A percentile compares a stretch with the other conserved stretches of the same genome.
Evolutionary conservation across 2,797 vertebrate genomes (phyloP).

Genomic region (Hirundo rustica): DNA sequence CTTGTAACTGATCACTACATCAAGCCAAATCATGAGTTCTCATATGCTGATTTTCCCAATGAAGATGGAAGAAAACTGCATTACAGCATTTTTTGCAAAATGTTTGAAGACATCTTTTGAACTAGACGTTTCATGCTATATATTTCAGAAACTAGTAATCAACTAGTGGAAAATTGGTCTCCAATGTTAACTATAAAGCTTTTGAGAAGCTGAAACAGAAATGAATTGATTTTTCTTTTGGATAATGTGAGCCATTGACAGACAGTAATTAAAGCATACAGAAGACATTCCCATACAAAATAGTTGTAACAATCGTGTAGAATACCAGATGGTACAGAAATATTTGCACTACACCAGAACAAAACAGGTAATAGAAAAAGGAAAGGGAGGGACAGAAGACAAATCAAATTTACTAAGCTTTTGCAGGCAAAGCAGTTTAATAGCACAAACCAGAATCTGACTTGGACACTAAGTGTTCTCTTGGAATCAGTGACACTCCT

Average conservation of each 20-base stretch:
- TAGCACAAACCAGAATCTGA: not conserved
- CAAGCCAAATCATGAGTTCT: not conserved
- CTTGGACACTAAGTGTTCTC: accelerated
- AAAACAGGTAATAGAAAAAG: not conserved
- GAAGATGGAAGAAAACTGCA: not conserved
- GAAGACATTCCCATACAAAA: not conserved
- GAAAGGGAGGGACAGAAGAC: not conserved
- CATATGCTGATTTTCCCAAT: not conserved
- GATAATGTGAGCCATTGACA: not conserved
- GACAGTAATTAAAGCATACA: not conserved
- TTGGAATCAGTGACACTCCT: not conserved
- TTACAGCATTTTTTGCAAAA: not conserved
- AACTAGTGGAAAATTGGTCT: not conserved
- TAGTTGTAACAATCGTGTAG: accelerated
- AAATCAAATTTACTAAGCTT: not conserved
- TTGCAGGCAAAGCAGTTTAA: not conserved
- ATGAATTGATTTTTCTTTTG: not conserved
- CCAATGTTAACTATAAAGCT: not conserved
- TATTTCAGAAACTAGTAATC: not conserved
- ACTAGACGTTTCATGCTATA: not conserved
- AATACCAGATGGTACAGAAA: not conserved
- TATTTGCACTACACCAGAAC: not conserved
- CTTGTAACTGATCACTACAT: not conserved
- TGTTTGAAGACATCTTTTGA: not conserved
- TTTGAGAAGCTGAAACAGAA: not conserved